Evolutionary conservation across 2,888 invertebrate genomes (phyloP).

Genomic region (Coleophora deauratella): DNA sequence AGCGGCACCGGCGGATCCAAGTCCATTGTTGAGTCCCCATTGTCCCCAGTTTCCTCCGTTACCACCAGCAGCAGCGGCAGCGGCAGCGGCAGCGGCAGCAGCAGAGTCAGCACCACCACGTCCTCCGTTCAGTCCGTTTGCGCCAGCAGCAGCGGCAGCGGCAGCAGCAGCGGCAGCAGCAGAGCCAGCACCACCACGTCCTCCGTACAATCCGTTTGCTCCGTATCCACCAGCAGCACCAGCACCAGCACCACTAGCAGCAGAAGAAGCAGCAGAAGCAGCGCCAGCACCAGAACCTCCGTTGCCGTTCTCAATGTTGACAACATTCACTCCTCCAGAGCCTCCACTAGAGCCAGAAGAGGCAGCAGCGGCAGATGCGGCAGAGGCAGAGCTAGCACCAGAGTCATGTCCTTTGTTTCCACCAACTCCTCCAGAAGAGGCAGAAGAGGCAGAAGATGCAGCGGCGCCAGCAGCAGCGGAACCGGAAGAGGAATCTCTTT

Average conservation of each 20-base stretch:
- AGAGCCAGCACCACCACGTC: not conserved
- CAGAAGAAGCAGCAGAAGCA: not conserved
- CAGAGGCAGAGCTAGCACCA: not conserved
- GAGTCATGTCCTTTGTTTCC: not conserved
- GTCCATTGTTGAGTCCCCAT: slow-evolving; percentile 4
- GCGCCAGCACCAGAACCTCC: not conserved
- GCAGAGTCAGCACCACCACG: slow-evolving; percentile 1
- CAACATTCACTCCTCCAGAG: too few species aligned
- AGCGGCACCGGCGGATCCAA: not conserved
- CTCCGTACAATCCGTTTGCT: too few species aligned
- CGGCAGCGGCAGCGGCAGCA: slow-evolving; percentile 2
- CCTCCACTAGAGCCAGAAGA: not conserved
- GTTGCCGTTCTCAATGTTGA: too few species aligned
- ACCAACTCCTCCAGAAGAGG: not conserved
- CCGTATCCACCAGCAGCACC: too few species aligned
- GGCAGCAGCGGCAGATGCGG: not conserved
- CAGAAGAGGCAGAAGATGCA: not conserved
- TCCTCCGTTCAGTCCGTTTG: slow-evolving; percentile 6
- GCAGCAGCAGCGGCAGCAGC: not conserved
- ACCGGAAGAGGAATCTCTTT: slow-evolving; percentile 2
- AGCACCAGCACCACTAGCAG: too few species aligned
- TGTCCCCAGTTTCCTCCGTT: slow-evolving; percentile 7
- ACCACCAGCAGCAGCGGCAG: not conserved
- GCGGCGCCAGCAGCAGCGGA: not conserved
- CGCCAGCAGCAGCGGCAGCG: not conserved